Conservation (phyloP, 2,113 vertebrate species). For the Rana temporaria region DNA sequence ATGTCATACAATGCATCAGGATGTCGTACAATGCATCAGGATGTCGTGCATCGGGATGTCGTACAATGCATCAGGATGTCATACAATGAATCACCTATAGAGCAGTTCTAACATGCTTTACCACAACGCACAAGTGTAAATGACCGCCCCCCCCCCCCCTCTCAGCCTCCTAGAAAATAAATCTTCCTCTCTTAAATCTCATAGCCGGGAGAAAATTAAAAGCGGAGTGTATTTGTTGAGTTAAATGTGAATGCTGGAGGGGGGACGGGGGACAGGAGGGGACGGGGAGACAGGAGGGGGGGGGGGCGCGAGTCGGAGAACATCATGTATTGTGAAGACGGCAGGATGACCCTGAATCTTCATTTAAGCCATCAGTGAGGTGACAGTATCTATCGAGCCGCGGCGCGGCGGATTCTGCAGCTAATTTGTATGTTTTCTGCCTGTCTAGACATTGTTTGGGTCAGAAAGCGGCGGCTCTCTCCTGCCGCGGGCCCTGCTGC, state of each 20-base stretch:
- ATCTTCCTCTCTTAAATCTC: background rate
- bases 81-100: too few relatives aligned
- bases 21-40: too few relatives aligned
- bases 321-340: constrained; percentile 65
- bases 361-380: constrained; percentile 66
- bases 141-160: too few relatives aligned
- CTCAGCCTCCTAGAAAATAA: background rate
- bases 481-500: constrained; percentile 64
- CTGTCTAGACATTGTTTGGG: constrained; percentile 77
- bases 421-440: constrained; percentile 77
- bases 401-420: constrained; percentile 67
- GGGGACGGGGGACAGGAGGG: constrained; percentile 49
- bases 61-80: too few relatives aligned
- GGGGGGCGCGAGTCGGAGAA: constrained; percentile 60
- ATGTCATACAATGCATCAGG: too few relatives aligned
- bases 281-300: constrained; percentile 50
- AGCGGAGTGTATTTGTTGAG: background rate
- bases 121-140: too few relatives aligned
- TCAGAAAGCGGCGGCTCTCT: constrained; percentile 68
- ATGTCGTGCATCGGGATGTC: too few relatives aligned
- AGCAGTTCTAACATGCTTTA: too few relatives aligned
- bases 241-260: background rate
- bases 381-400: constrained; percentile 67
- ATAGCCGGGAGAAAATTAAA: background rate
- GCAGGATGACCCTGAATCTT: constrained; percentile 63